These are phyloP conservation scores for Notarius quadriscutis DNA, from an alignment of 2,113 vertebrate genomes.

Conservation along the genomic window DNA sequence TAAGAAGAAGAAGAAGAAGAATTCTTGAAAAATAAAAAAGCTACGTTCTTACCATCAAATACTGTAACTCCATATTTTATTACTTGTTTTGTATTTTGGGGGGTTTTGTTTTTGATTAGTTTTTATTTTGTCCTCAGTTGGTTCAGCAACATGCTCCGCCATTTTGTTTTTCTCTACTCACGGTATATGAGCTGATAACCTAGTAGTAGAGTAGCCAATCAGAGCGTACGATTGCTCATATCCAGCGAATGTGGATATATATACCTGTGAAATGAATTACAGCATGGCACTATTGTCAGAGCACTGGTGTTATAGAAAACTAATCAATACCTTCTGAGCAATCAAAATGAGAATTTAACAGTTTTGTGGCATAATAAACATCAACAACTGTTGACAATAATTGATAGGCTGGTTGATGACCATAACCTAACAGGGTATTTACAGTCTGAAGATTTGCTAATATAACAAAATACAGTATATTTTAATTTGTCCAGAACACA, in stretches of 20 bases:
- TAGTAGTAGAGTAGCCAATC: too few species aligned
- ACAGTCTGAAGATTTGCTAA: not conserved
- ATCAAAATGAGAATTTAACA: not conserved
- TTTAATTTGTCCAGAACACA: not conserved
- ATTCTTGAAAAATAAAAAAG: too few species aligned
- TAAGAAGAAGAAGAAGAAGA: too few species aligned
- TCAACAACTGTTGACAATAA: not conserved
- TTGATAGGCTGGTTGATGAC: not conserved
- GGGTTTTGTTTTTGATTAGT: too few species aligned
- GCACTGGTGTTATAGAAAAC: not conserved
- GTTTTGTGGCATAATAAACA: not conserved
- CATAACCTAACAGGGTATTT: not conserved
- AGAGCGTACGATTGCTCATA: too few species aligned
- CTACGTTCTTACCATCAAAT: too few species aligned
- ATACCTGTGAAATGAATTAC: not conserved
- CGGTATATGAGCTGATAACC: too few species aligned
- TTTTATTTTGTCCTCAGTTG: too few species aligned
- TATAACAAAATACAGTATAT: not conserved
- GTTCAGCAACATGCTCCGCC: too few species aligned
- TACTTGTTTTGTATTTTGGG: too few species aligned
- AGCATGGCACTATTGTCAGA: not conserved
- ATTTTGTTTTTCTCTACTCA: too few species aligned
- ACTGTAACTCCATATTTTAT: too few species aligned
- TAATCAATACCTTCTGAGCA: not conserved
- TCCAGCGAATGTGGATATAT: not conserved